Evolutionary conservation across 1,140 invertebrate species (phyloP), one percentile per base, ranked within the genome.

Genomic region (Rhagoletis zephyria): DNA sequence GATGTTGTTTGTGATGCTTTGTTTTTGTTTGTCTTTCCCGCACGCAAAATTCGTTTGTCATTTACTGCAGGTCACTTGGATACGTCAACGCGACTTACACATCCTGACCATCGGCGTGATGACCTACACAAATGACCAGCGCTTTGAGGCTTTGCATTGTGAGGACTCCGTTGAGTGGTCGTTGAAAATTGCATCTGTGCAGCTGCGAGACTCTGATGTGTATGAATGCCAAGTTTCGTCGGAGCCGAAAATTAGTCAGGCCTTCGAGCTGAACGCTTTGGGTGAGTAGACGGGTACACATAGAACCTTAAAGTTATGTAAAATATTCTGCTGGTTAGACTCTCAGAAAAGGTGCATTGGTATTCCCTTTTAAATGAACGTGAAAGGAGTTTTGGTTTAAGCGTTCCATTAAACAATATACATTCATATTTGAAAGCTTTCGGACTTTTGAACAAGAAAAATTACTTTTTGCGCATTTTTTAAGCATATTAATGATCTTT

Each of bases 151-250:
- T 2, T 93, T 97, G 3, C 96, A 97, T 90, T 95, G 95, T 16
- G 96, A 97, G 89, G 95, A 95, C 19, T 96, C 95, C 7, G 96
- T 97, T 90, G 96, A 97, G 90, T 97, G 96, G 96, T 96, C 96
- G n/a, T 91, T 97, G 70, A 95, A 96, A 89, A 95, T 97, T 59
- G 95, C 95, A 64, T 96, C 96, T 14, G 95, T 96, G 1, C 96
- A 96, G 90, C 94, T 95, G 1, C 93, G 96, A 30, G 96, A 97
- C 93, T 94, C 94, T 3, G 94, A 94, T n/a, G 94, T 95, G 1
- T 97, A 97, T 90, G 96, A 97, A 90, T 97, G 96, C 92, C 96
- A 97, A 94, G 96, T 97, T 7, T 96, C 96, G 88, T 96, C 96
- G 0, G 96, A 97, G 90, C 96, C 96, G 2, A 96, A 96, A 92